Percentiles rank a stretch among this genome's conserved stretches.
Conservation (phyloP, 2,797 vertebrate genomes). For the Rhynchotus rufescens region DNA sequence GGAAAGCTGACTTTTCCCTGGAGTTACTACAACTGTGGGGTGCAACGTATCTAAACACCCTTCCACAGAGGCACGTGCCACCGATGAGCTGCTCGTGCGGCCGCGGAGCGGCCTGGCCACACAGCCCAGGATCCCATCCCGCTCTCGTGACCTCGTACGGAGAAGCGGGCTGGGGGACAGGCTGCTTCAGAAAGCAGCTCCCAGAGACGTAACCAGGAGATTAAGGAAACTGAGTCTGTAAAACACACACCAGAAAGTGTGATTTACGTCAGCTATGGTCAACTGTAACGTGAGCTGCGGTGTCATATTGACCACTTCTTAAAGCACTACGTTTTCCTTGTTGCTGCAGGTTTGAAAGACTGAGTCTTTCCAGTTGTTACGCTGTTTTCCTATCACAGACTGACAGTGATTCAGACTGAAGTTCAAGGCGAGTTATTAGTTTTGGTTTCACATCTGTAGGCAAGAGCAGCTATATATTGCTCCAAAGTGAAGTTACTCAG, state of each 20-base stretch:
- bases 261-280: neutral
- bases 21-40: neutral
- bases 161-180: neutral
- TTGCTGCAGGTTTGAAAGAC: neutral
- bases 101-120: neutral
- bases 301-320: neutral
- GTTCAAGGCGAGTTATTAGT: neutral
- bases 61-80: neutral
- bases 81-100: neutral
- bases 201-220: neutral
- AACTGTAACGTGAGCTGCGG: rapidly evolving
- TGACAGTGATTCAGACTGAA: neutral
- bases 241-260: neutral
- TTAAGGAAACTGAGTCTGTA: neutral
- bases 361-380: neutral
- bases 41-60: constrained; percentile 16
- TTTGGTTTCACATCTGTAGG: constrained; percentile 17
- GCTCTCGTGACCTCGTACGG: rapidly evolving
- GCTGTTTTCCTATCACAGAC: neutral
- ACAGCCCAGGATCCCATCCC: rapidly evolving
- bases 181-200: neutral
- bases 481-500: constrained; percentile 6
- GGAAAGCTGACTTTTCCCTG: neutral
- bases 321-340: neutral
- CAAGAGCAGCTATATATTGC: neutral